A percentile compares a stretch with the other conserved stretches of the same genome.
Conservation (phyloP, 1,140 invertebrate genomes). For the Propsilocerus akamusi region DNA sequence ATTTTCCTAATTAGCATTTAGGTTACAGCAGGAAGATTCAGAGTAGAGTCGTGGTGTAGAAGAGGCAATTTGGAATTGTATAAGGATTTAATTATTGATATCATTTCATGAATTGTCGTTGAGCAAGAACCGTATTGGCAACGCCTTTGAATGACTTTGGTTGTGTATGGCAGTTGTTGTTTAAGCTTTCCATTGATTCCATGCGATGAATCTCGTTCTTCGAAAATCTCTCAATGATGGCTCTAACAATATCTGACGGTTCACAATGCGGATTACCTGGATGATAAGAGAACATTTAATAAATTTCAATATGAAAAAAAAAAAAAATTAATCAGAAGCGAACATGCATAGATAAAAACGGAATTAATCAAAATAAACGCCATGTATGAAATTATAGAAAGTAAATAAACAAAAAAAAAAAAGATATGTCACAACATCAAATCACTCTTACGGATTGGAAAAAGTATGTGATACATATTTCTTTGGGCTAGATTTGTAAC, state of each 20-base stretch:
- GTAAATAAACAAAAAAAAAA: conserved; percentile 1
- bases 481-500: not conserved
- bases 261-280: not conserved
- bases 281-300: not conserved
- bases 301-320: not conserved
- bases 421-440: not conserved
- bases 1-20: no score
- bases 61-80: no score
- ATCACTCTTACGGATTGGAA: not conserved
- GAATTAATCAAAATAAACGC: not conserved
- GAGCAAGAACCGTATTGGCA: not conserved
- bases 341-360: not conserved
- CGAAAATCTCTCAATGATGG: not conserved
- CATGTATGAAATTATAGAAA: no score
- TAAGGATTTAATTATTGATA: no score
- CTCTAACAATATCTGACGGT: not conserved
- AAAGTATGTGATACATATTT: no score
- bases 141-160: not conserved
- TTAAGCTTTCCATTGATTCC: not conserved
- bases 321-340: not conserved
- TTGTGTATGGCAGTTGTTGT: no score
- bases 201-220: not conserved
- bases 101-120: not conserved
- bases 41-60: no score
- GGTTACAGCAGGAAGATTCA: no score